Conservation (phyloP, 2,888 invertebrate genomes). For the Pseudoips prasinana region DNA sequence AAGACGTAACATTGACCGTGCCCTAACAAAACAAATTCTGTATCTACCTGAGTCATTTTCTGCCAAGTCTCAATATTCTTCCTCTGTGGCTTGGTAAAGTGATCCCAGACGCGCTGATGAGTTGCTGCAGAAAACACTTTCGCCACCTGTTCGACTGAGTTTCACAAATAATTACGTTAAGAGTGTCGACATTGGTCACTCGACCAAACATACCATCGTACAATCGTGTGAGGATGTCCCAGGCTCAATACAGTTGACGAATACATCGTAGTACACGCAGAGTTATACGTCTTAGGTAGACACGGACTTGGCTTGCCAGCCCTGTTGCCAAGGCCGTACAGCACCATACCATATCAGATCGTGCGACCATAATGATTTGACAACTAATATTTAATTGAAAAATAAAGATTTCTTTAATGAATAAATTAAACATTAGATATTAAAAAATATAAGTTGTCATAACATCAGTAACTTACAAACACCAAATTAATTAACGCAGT, state of each 20-base stretch:
- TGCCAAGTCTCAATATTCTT: constrained; percentile 99
- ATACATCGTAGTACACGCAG: constrained; percentile 24
- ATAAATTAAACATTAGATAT: too few species aligned
- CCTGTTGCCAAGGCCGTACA: constrained; percentile 23
- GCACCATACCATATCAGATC: constrained; percentile 16
- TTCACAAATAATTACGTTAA: constrained; percentile 73
- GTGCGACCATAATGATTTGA: constrained; percentile 30
- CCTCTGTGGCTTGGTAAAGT: constrained; percentile 99
- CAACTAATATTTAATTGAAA: constrained; percentile 14
- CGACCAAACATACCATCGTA: constrained; percentile 69
- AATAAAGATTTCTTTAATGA: constrained; percentile 1
- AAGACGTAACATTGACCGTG: too few species aligned
- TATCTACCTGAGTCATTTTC: constrained; percentile 94
- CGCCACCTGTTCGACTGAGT: constrained; percentile 99
- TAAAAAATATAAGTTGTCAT: constrained; percentile 39
- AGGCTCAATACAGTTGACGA: constrained; percentile 38
- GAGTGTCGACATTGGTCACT: constrained; percentile 48
- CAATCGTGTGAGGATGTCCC: constrained; percentile 44
- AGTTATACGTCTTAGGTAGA: constrained; percentile 28
- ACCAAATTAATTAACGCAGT: constrained; percentile 19
- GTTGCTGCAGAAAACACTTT: constrained; percentile 97
- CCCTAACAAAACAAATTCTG: constrained; percentile 13
- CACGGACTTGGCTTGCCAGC: constrained; percentile 20
- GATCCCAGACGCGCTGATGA: constrained; percentile 99
- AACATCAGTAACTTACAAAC: constrained; percentile 51